A percentile compares a stretch with the other conserved stretches of the same genome.
These are phyloP conservation scores for Leptodactylus fallax DNA, from an alignment of 2,797 vertebrate genomes.

Conservation along the genomic window DNA sequence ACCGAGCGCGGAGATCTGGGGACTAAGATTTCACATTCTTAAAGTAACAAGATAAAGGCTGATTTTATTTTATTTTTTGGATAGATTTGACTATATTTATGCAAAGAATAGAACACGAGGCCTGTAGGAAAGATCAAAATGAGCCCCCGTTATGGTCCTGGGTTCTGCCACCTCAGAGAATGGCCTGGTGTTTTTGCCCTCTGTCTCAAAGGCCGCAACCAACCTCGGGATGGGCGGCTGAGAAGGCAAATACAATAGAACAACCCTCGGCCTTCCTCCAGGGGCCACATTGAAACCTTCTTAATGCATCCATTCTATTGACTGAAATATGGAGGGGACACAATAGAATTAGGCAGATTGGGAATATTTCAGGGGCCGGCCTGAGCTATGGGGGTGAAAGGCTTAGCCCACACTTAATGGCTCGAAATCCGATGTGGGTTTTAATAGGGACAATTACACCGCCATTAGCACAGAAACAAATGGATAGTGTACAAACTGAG, in stretches of 20 bases:
- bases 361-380: not conserved
- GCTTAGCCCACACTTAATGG: not conserved
- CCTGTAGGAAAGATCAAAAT: no score
- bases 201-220: no score
- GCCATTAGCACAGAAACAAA: not conserved
- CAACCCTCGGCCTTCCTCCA: not conserved
- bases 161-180: no score
- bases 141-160: no score
- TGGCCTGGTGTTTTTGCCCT: no score
- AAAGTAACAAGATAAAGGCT: no score
- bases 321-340: not conserved
- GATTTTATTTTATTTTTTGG: no score
- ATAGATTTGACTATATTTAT: no score
- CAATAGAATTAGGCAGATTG: slow-evolving; percentile 9
- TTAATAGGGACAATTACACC: not conserved
- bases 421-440: not conserved
- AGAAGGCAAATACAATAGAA: not conserved
- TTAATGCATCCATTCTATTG: not conserved
- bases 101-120: no score
- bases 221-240: no score
- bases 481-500: not conserved
- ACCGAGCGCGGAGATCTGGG: not conserved
- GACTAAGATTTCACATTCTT: not conserved
- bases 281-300: not conserved
- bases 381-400: not conserved